A percentile compares a stretch with the other conserved stretches of the same genome.
Conservation (phyloP, 2,797 vertebrate genomes). For the Muraenolepis orangiensis region DNA sequence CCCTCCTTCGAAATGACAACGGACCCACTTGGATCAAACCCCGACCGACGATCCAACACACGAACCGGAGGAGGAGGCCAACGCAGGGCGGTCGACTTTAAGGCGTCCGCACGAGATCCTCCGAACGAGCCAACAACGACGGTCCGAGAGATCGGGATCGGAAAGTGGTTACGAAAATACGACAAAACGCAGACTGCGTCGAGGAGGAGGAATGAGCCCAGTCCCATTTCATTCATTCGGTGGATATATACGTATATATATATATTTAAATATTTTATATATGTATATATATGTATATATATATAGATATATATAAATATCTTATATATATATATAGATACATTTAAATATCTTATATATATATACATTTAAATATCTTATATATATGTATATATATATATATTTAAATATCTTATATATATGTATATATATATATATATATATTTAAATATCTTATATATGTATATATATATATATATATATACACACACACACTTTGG, state of each 20-base stretch:
- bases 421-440: neutral
- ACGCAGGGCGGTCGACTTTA: neutral
- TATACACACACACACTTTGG: neutral
- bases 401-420: neutral
- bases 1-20: constrained; percentile 42
- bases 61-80: neutral
- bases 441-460: neutral
- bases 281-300: neutral
- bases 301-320: neutral
- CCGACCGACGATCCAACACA: neutral
- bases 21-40: neutral
- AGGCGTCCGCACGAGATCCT: neutral
- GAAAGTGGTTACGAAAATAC: neutral
- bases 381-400: neutral
- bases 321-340: neutral
- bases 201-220: neutral
- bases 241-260: neutral
- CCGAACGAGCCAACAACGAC: neutral
- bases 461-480: neutral
- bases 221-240: neutral
- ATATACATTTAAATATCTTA: no score
- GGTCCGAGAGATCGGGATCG: neutral
- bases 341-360: neutral
- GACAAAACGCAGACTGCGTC: neutral
- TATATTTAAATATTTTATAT: neutral